Base-by-base conservation (phyloP, 2,797 vertebrate species). In the Eulemur mongoz region DNA sequence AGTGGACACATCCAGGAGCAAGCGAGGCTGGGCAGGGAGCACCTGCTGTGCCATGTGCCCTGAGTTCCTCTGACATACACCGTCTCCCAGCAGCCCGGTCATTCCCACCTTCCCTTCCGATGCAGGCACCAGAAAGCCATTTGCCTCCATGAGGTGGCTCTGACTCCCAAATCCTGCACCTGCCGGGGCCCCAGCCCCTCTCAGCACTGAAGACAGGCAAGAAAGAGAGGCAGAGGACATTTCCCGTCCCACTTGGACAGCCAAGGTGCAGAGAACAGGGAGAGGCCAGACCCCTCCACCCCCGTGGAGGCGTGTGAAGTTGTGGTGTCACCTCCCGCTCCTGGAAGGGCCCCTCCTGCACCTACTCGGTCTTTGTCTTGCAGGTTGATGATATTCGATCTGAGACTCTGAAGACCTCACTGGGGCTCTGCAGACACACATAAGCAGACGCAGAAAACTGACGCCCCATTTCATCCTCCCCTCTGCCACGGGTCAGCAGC, bases 271-370 rank as follows among this genome's bases (percentile, higher is more conserved):
- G 67, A 48, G 52, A 65, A 40, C 35, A 25, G 73, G 32, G 35
- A 5, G 10, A 38, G 17, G 4, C 20, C 59, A 23, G 30, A 27
- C 40, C 20, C 45, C 27, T 57, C 38, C 91, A 59, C 22, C 8
- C n/a, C 35, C 2, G 0, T 0, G 43, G 43, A 52, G 43, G 15
- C 30, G 3, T 14, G 9, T 13, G 38, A 45, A 10, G 35, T 10
- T 67, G 15, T 6, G 9, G 43, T 35, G 59, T 59, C 32, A 1
- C 11, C 67, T 35, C 69, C 54, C 15, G 13, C 12, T 4, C 38
- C 61, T 17, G 35, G 78, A 90, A 50, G 27, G 10, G 6, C 5
- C 25, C 3, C 25, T 30, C 35, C 23, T 2, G 5, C 75, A 12
- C 14, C 17, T 22, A 27, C 48, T 25, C 1, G 13, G 69, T 18